A percentile compares a stretch with the other conserved stretches of the same genome.
phyloP scores from a whole-genome alignment of 1,140 invertebrate genomes.

The Psilanteris sp. region DNA sequence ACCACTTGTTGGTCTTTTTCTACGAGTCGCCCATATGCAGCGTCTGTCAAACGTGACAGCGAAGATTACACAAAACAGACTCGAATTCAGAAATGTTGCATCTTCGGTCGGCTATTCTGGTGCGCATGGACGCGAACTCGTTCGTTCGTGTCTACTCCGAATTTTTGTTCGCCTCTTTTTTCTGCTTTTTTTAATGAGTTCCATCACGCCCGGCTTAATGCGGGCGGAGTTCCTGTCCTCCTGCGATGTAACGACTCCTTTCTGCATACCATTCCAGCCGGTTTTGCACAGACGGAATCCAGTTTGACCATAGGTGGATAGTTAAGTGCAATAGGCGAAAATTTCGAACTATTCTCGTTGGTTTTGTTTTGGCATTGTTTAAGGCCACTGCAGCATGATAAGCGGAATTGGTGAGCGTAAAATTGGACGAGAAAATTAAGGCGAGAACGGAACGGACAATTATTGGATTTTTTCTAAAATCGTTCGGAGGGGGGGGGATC shows the following conservation, averaged over 20 bases:
- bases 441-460: background rate
- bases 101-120: conserved; percentile 13
- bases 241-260: conserved; percentile 46
- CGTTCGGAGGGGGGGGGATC: background rate
- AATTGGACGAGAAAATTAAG: conserved; percentile 52
- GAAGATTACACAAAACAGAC: conserved; percentile 41
- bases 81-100: conserved; percentile 19
- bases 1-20: background rate
- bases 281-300: conserved; percentile 50
- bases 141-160: conserved; percentile 45
- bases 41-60: conserved; percentile 44
- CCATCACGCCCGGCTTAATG: conserved; percentile 55
- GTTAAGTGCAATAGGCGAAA: conserved; percentile 51
- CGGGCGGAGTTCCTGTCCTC: conserved; percentile 45
- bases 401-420: conserved; percentile 37
- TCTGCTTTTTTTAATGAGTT: conserved; percentile 52
- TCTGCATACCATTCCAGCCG: conserved; percentile 59
- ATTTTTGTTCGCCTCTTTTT: conserved; percentile 49
- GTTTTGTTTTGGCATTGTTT: conserved; percentile 37
- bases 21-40: conserved; percentile 3
- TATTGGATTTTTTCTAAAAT: conserved; percentile 8
- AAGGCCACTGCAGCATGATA: conserved; percentile 30
- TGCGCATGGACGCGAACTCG: conserved; percentile 12
- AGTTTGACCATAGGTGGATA: conserved; percentile 21
- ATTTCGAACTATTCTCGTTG: conserved; percentile 43